Evolutionary conservation across 2,113 vertebrate species (phyloP).

Genomic region (Epinephelus moara): DNA sequence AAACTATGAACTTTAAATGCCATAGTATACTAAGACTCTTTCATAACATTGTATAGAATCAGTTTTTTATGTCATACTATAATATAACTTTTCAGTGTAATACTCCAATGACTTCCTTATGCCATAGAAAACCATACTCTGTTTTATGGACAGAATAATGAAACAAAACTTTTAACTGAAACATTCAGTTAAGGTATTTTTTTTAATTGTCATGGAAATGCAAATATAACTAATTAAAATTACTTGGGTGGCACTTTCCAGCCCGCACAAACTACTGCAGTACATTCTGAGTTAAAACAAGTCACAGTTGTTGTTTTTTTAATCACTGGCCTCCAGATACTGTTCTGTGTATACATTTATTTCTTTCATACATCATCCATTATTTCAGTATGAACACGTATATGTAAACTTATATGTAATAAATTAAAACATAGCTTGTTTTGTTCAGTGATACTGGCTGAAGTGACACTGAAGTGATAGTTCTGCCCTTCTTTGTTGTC

Average conservation of each 20-base stretch:
- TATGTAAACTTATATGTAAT: background rate
- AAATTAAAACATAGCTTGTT: background rate
- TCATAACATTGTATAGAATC: too few species aligned
- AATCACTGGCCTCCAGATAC: constrained; percentile 10
- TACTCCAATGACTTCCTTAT: too few species aligned
- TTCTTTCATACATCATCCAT: constrained; percentile 4
- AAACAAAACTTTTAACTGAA: background rate
- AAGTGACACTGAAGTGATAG: background rate
- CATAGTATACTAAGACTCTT: too few species aligned
- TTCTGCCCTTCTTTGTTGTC: background rate
- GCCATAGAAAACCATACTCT: too few species aligned
- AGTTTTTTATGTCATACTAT: too few species aligned
- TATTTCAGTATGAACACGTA: constrained; percentile 10
- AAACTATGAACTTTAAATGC: too few species aligned
- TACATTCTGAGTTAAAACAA: constrained; percentile 5
- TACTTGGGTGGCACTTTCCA: background rate
- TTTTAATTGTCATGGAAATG: background rate
- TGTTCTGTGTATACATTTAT: background rate
- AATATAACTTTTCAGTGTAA: too few species aligned
- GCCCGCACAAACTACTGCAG: background rate
- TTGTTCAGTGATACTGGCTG: background rate
- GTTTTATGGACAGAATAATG: background rate
- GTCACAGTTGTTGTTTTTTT: background rate
- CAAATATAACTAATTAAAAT: background rate
- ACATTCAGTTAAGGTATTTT: background rate